A percentile compares a stretch with the other conserved stretches of the same genome.
Conservation (phyloP, 2,113 vertebrate genomes). For the Tragelaphus strepsiceros region DNA sequence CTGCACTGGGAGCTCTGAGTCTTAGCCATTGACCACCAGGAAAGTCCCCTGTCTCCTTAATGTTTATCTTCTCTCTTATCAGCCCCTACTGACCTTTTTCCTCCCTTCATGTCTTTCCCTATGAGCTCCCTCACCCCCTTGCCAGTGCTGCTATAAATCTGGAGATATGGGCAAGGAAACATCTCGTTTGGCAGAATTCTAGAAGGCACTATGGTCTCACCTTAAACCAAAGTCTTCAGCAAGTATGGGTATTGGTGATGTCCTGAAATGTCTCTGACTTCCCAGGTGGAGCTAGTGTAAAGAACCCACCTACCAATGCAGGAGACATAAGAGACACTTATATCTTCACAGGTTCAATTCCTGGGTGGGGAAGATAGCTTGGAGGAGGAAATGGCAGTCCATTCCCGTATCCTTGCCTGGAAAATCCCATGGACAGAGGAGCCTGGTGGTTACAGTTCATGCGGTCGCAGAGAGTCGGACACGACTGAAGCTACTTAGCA, state of each 20-base stretch:
- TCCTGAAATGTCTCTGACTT: neutral
- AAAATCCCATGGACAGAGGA: neutral
- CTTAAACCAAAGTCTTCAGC: neutral
- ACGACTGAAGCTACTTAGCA: neutral
- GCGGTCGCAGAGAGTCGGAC: neutral
- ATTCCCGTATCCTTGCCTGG: neutral
- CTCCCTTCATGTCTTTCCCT: neutral
- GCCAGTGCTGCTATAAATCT: neutral
- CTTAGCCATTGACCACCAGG: neutral
- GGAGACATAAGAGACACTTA: neutral
- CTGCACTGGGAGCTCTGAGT: neutral
- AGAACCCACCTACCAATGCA: neutral
- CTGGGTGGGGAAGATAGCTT: neutral
- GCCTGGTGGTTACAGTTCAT: neutral
- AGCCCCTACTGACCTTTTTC: rapidly evolving
- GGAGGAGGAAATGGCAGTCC: neutral
- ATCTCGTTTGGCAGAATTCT: neutral
- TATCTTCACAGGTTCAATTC: neutral
- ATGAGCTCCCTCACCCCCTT: neutral
- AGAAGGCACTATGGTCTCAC: neutral
- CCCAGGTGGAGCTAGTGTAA: neutral
- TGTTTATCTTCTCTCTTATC: neutral
- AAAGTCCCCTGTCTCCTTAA: neutral
- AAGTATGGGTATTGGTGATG: neutral
- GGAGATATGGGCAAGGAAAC: neutral